Evolutionary conservation across 1,140 invertebrate species (phyloP).

Genomic region (Chlorops oryzae): DNA sequence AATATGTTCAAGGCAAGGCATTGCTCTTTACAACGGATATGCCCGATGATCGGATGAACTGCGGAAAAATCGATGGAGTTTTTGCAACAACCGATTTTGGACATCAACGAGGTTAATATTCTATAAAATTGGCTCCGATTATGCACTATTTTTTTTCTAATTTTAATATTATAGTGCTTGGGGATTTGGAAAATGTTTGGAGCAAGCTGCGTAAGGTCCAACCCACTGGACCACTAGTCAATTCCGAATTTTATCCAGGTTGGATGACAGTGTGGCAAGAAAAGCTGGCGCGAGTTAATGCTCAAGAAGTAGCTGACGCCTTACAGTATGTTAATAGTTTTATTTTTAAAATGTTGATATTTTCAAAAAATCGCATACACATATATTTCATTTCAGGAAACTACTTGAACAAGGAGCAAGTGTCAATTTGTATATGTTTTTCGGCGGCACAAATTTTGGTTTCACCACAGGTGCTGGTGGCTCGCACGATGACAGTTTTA

Average conservation of each 20-base stretch:
- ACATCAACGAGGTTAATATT: too few relatives aligned
- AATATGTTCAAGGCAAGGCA: conserved; percentile 61
- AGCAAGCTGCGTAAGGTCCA: conserved; percentile 50
- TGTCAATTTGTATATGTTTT: conserved; percentile 74
- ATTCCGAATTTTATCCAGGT: conserved; percentile 81
- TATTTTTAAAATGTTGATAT: neutral
- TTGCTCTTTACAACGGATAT: conserved; percentile 80
- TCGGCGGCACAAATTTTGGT: conserved; percentile 68
- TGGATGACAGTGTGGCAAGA: conserved; percentile 77
- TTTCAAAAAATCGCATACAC: neutral
- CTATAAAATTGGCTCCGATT: too few relatives aligned
- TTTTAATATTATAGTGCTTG: too few relatives aligned
- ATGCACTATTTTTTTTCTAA: too few relatives aligned
- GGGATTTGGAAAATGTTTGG: too few relatives aligned
- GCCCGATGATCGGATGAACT: conserved; percentile 50
- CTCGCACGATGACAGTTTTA: conserved; percentile 45
- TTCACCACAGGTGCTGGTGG: conserved; percentile 56
- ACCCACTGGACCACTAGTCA: conserved; percentile 64
- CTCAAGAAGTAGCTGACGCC: conserved; percentile 50
- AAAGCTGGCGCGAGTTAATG: conserved; percentile 51
- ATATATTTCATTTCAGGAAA: conserved; percentile 38
- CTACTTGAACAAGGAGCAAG: conserved; percentile 63
- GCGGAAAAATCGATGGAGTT: conserved; percentile 59
- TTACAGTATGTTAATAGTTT: conserved; percentile 54
- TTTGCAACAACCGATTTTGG: conserved; percentile 78